Percentiles rank a stretch among this genome's conserved stretches.
Evolutionary conservation across 2,113 vertebrate species (phyloP).

Genomic region (Hyaena hyaena): DNA sequence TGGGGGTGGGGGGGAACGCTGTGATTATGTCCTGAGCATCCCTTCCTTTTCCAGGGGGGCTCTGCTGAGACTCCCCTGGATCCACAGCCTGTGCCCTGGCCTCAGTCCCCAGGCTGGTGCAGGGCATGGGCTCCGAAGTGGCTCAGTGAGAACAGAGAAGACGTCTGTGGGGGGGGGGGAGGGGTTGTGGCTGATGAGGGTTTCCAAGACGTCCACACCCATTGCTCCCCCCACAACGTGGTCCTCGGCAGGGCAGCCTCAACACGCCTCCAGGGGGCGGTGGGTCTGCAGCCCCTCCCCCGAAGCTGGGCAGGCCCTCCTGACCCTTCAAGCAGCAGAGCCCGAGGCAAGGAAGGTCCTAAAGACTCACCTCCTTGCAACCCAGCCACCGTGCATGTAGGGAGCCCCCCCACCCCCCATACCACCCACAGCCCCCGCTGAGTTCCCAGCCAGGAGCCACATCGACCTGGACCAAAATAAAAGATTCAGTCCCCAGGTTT

Average conservation of each 20-base stretch:
- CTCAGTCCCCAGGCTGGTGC: background rate
- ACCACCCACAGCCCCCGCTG: rapidly evolving
- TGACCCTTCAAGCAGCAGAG: background rate
- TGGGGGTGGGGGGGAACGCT: no score
- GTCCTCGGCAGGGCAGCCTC: rapidly evolving
- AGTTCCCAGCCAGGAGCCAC: background rate
- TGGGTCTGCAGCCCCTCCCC: background rate
- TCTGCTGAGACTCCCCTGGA: background rate
- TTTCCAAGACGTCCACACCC: background rate
- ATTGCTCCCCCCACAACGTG: rapidly evolving
- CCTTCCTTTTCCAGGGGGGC: background rate
- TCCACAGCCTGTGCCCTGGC: no score
- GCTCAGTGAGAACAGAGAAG: background rate
- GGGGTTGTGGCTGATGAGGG: rapidly evolving
- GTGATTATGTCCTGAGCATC: background rate
- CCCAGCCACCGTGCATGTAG: background rate
- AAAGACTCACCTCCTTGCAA: background rate
- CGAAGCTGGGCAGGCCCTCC: background rate
- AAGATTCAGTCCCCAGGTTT: background rate
- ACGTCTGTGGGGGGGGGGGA: no score
- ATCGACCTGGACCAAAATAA: background rate
- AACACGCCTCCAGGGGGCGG: background rate
- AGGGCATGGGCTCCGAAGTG: background rate
- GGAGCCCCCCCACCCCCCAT: background rate
- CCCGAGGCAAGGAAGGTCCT: background rate